Base-by-base conservation (phyloP, 2,113 vertebrate species). In the Forbesichthys agassizii region DNA sequence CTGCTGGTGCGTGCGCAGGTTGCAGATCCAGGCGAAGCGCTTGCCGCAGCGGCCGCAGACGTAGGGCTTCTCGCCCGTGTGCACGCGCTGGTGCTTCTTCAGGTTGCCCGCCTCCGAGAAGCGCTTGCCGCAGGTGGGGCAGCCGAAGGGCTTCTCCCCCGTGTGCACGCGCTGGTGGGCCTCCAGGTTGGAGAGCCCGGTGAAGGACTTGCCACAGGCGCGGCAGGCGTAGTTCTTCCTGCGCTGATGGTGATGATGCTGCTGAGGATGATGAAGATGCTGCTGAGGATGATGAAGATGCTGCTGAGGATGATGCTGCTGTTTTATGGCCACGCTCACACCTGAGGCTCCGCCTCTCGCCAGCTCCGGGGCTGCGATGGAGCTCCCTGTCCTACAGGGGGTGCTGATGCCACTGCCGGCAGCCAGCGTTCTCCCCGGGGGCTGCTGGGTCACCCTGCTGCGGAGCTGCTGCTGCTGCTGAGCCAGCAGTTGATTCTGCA, bases 21-120 rank as follows among this genome's bases (percentile, higher is more conserved):
- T 91, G 77, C 91, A 91, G 73, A 90, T 90, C 88, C 91, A 91
- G 48, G 90, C 90, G 5, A 92, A 92, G 2, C 61, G 77, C 63
- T 87, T 92, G 9, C 90, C 91, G 14, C 91, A 92, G 13, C 78
- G 79, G 9, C 72, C 55, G 52, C 91, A 92, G 59, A 68, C 66
- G 66, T 81, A 92, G 9, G 91, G 91, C 61, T 92, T 92, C 78
- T 92, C 91, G 46, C 91, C 90, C 0, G 91, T 92, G 74, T 92
- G 91, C 47, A 92, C 88, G 1, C 90, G 78, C 78, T 91, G 90
- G 78, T 92, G 91, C 57, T 91, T 92, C 61, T 92, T 92, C 53
- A 92, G 83, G 71, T 92, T 92, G 3, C 91, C 89, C 0, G 91
- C 90, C 81, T 92, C 90, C 0, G 90, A 88, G 72, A 92, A 92